Evolutionary conservation across 2,888 invertebrate species (phyloP).

Genomic region (Serrognathus titanus): DNA sequence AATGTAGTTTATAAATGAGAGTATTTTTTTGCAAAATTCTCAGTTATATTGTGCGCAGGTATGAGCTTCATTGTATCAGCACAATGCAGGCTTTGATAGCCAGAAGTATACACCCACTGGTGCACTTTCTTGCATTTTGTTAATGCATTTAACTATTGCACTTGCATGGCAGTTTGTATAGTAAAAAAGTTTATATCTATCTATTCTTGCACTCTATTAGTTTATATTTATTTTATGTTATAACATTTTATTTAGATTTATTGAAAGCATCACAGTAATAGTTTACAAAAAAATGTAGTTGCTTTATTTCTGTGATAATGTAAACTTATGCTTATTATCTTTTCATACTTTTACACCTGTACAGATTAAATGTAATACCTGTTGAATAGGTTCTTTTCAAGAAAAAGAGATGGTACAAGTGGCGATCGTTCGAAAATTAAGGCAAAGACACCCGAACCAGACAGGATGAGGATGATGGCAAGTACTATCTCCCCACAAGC

Average conservation of each 20-base stretch:
- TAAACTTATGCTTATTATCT: too few species aligned
- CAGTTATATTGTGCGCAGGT: slow-evolving; percentile 27
- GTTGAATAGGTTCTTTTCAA: slow-evolving; percentile 71
- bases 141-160: too few species aligned
- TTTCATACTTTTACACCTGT: not conserved
- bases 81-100: not conserved
- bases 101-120: slow-evolving; percentile 1
- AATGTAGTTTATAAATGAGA: slow-evolving; percentile 15
- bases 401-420: slow-evolving; percentile 67
- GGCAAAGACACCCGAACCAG: slow-evolving; percentile 66
- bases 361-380: slow-evolving; percentile 5
- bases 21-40: slow-evolving; percentile 24
- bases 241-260: too few species aligned
- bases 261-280: too few species aligned
- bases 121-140: not conserved
- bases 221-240: too few species aligned
- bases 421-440: slow-evolving; percentile 64
- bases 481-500: slow-evolving; percentile 30
- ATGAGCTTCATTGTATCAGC: slow-evolving; percentile 10
- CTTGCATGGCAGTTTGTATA: too few species aligned
- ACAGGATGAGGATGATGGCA: slow-evolving; percentile 38
- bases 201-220: too few species aligned
- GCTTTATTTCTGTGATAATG: too few species aligned
- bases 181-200: too few species aligned
- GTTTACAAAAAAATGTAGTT: too few species aligned